phyloP scores from a whole-genome alignment of 2,113 vertebrate genomes.

The Camelus bactrianus region DNA sequence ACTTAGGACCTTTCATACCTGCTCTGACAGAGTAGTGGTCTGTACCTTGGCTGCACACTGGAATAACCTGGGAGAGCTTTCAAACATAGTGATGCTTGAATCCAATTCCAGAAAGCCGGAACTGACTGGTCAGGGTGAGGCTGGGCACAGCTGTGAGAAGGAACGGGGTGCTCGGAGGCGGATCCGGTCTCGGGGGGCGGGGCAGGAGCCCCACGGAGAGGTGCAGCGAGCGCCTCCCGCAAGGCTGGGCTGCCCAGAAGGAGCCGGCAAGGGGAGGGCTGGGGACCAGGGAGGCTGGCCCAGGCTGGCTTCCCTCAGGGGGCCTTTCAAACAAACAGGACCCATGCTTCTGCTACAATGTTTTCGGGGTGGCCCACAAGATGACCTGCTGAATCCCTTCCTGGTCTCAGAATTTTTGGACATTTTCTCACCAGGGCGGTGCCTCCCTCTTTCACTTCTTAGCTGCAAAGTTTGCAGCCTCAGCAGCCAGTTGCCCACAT shows the following conservation, averaged over 20 bases:
- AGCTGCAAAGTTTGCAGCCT: neutral
- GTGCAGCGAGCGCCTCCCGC: neutral
- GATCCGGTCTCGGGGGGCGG: too few species aligned
- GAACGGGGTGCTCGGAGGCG: neutral
- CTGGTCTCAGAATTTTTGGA: neutral
- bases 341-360: neutral
- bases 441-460: neutral
- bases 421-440: neutral
- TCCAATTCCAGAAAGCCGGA: neutral
- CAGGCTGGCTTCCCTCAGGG: neutral
- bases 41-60: neutral
- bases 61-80: neutral
- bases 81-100: neutral
- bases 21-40: neutral
- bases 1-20: accelerated
- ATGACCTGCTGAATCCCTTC: neutral
- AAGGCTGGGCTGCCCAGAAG: neutral
- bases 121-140: neutral
- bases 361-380: neutral
- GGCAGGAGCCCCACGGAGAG: neutral
- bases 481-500: neutral
- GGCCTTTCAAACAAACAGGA: neutral
- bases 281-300: neutral
- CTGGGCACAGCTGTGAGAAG: neutral
- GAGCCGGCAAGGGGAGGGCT: neutral